Evolutionary conservation across 2,797 vertebrate genomes (phyloP), one percentile per base, ranked within the genome.

Genomic region (Urosaurus nigricauda): DNA sequence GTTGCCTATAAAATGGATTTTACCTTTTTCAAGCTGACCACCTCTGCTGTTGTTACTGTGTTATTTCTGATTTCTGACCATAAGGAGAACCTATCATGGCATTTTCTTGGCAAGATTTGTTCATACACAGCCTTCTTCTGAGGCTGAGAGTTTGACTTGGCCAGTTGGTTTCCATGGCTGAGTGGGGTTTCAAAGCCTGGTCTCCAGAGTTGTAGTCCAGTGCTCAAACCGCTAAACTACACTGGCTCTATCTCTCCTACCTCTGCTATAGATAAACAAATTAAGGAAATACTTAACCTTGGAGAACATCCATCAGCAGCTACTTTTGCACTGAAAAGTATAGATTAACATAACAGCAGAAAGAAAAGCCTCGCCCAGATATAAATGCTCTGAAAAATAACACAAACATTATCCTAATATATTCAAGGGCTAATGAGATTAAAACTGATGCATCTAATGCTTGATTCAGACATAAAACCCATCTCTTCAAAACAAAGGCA

Each of bases 291-390:
- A 14, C 58, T 35, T 78, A 68, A 83, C 47, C 47, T 78, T 43
- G 43, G 24, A 77, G 13, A 83, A 51, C 19, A 87, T 60, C 56
- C 35, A 63, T 35, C 47, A 73, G 1, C 37, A 40, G 53, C 74
- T 56, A 63, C 5, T 5, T 2, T 12, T 70, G 8, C 51, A 88
- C 35, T 58, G 83, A 71, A 82, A 75, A 11, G 53, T 87, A 40
- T 56, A 73, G 73, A 58, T 16, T 81, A 71, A 81, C 51, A 47
- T 87, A 58, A 81, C 63, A 84, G 58, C 53, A 83, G 60, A 87
- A 87, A 29, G 13, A 32, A 37, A 78, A 35, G 17, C 26, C 24
- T 40, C 47, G 17, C 43, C 60, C 26, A 79, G n/a, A 80, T 32
- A 88, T 1, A 37, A 37, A 65, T 58, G 51, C 35, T 60, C 71